Conservation (phyloP, 92 coral and sea anemone genomes). For the Bergia puertoricense region DNA sequence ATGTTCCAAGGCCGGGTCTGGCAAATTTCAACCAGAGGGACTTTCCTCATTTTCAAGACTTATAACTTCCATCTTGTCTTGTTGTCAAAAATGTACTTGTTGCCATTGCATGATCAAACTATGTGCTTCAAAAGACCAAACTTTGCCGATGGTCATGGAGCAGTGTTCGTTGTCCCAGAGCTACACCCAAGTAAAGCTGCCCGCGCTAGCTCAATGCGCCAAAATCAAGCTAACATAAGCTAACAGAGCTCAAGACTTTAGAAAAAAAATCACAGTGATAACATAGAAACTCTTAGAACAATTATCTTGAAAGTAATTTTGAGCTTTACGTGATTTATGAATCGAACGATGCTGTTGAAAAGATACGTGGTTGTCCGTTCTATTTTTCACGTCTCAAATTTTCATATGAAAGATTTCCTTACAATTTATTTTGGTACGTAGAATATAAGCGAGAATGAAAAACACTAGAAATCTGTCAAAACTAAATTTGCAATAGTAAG, state of each 20-base stretch:
- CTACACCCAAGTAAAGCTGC: neutral
- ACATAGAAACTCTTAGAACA: neutral
- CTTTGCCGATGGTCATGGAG: neutral
- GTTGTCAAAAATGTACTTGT: constrained; percentile 24
- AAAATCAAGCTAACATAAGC: neutral
- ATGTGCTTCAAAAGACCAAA: constrained; percentile 20
- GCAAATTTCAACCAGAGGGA: constrained; percentile 8
- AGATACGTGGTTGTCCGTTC: constrained; percentile 27
- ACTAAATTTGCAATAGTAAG: neutral
- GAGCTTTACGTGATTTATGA: neutral
- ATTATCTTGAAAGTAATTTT: neutral
- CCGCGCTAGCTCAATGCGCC: neutral
- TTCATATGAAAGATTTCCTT: constrained; percentile 17
- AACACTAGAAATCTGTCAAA: neutral
- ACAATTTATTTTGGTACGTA: constrained; percentile 31
- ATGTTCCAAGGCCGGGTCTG: constrained; percentile 21
- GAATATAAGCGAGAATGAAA: neutral
- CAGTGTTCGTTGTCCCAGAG: neutral
- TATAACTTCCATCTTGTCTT: constrained; percentile 37
- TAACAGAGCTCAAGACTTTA: neutral
- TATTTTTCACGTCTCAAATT: constrained; percentile 29
- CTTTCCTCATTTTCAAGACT: constrained; percentile 34
- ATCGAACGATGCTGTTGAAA: constrained; percentile 23
- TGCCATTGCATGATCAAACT: constrained; percentile 31
- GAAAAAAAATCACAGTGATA: neutral